Evolutionary conservation across 2,888 invertebrate species (phyloP).

Genomic region (Drosophila lutescens): DNA sequence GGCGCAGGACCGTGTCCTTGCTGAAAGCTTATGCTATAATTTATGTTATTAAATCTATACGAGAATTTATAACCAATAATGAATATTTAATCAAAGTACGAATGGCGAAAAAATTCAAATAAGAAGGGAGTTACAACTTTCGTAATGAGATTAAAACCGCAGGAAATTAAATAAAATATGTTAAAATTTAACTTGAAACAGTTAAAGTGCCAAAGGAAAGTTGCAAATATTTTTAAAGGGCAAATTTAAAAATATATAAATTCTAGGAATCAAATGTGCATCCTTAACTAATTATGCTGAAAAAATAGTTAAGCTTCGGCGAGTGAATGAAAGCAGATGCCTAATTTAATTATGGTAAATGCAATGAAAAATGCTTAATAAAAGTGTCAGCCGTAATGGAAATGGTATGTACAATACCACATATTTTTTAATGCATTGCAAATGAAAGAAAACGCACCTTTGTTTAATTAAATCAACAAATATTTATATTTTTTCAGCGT

Average conservation of each 20-base stretch:
- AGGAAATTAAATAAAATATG: background rate
- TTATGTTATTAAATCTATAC: constrained; percentile 32
- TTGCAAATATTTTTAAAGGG: background rate
- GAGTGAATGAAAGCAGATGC: background rate
- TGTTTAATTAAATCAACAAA: constrained; percentile 23
- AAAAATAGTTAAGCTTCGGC: background rate
- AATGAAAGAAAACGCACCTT: background rate
- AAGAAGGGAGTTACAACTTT: background rate
- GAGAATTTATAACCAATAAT: constrained; percentile 42
- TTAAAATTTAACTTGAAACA: background rate
- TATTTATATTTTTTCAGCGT: background rate
- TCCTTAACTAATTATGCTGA: too few relatives aligned
- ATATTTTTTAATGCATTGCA: constrained; percentile 3
- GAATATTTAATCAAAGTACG: constrained; percentile 40
- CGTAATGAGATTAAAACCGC: background rate
- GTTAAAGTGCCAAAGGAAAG: background rate
- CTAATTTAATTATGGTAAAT: constrained; percentile 1
- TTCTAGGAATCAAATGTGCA: background rate
- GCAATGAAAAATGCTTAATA: background rate
- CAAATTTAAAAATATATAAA: background rate
- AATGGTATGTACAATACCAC: background rate
- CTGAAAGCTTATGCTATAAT: constrained; percentile 34
- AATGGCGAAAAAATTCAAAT: constrained; percentile 12
- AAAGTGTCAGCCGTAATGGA: background rate
- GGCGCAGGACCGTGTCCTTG: constrained; percentile 33